Percentiles rank a stretch among this genome's conserved stretches.
These are phyloP conservation scores for Eupithecia centaureata DNA, from an alignment of 2,888 invertebrate species.

Conservation along the genomic window DNA sequence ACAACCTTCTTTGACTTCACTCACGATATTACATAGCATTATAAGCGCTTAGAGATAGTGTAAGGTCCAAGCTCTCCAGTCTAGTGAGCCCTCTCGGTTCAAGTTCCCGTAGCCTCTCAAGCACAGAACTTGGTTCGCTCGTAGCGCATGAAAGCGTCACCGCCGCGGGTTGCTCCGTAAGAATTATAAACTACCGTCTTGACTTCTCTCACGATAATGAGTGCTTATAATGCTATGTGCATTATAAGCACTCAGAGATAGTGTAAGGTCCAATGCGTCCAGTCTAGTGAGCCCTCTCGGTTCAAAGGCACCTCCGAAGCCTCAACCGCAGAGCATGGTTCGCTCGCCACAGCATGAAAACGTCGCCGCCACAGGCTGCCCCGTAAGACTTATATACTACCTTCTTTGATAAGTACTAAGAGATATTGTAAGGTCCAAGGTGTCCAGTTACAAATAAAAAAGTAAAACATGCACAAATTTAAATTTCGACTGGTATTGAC, in stretches of 20 bases:
- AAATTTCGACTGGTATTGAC: too few species aligned
- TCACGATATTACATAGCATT: background rate
- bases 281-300: background rate
- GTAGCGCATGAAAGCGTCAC: constrained; percentile 46
- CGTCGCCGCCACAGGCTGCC: constrained; percentile 28
- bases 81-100: background rate
- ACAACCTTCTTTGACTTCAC: background rate
- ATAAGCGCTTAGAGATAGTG: background rate
- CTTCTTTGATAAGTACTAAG: background rate
- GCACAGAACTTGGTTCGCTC: constrained; percentile 73
- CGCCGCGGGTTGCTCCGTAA: constrained; percentile 28
- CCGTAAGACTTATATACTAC: constrained; percentile 11
- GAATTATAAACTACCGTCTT: background rate
- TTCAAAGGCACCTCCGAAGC: constrained; percentile 26
- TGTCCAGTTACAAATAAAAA: too few species aligned
- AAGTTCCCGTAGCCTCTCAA: constrained; percentile 45
- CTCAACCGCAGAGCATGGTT: constrained; percentile 70
- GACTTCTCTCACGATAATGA: background rate
- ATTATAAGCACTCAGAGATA: background rate
- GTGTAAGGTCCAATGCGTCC: background rate
- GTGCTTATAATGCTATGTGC: too few species aligned
- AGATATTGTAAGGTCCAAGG: background rate
- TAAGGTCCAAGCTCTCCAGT: background rate
- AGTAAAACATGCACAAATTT: too few species aligned
- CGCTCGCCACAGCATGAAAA: constrained; percentile 61